Base-by-base conservation (phyloP, 1,140 invertebrate genomes). In the Choristoneura fumiferana region DNA sequence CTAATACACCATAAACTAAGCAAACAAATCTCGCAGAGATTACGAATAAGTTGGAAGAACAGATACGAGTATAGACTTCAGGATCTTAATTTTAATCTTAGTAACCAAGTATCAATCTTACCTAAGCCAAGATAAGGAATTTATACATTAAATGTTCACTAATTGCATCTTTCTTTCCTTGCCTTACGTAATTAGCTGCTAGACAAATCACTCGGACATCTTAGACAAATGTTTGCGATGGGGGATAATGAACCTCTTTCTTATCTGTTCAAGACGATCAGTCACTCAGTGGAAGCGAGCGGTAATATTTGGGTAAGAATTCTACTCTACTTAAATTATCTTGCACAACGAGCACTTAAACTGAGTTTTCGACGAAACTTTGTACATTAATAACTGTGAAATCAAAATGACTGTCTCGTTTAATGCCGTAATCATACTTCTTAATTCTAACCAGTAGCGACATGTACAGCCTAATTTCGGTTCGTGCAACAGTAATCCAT, bases 401-500 rank as follows among this genome's bases (percentile, higher is more conserved):
- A 37, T 37, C 35, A 37, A 10, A 37, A 9, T 12, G 3, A 37
- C 35, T 12, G 1, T 10, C 35, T 9, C 8, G 1, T 37, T 49
- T 29, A 29, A 22, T 8, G 18, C 43, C 43, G 10, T 33, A 49
- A 49, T 49, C n/a, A 45, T 12, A 12, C 40, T 45, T 45, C 18
- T 17, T 45, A 45, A 49, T 49, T 12, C 18, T 17, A 49, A 49
- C 3, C 17, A 49, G 43, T 8, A 49, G 43, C 43, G 43, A 49
- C 43, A 49, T 49, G 43, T 49, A 15, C 43, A 49, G 17, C 43
- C 43, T 49, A 49, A 49, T 49, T 49, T 49, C 49, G 54, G 52
- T 55, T 60, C 59, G 34, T 39, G 35, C 22, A 29, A 52, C 54
- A 54, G 45, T 67, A 67, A 67, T 67, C 64, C 63, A 33, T 33